Evolutionary conservation across 2,888 invertebrate genomes (phyloP), one percentile per base, ranked within the genome.

Genomic region (Lepidochrysops patricia): DNA sequence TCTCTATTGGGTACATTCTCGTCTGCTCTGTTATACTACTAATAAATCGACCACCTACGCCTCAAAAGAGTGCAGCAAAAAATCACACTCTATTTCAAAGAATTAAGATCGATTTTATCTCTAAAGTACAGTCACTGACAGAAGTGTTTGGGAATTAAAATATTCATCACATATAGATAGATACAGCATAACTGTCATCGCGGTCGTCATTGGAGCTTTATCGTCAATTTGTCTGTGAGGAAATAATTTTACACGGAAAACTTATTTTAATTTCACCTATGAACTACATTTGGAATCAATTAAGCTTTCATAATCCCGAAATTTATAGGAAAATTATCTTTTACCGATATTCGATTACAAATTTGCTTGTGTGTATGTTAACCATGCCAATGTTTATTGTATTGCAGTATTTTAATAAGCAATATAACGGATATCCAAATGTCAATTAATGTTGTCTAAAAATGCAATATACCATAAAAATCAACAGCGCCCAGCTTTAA

Each of bases 41-140:
- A 32, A 54, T 54, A 54, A 54, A 54, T 54, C 54, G 29, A 54
- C 54, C 54, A 29, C 54, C 54, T 32, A 54, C 54, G 19, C 32
- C 13, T 13, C 9, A 9, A 15, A 5, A 32, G 4, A 52, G n/a
- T n/a, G n/a, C n/a, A n/a, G n/a, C 13, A 9, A 54, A 54, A 54
- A 27, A 4, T 1, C 7, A 32, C 3, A 9, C 27, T 27, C 13
- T 52, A 26, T 13, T 26, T 27, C 52, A 7, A 52, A 52, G 52
- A 9, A 13, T 1, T 52, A 52, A 52, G 52, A 52, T 3, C 15
- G 19, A 15, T 27, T 13, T 19, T 15, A 43, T 43, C 37, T 43
- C n/a, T 5, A 23, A n/a, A 12, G 13, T 50, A 50, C 50, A n/a
- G 12, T 6, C 50, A 9, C 26, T 5, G 13, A 50, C 25, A 50